phyloP scores from a whole-genome alignment of 1,140 invertebrate genomes.

The Megalopta genalis region DNA sequence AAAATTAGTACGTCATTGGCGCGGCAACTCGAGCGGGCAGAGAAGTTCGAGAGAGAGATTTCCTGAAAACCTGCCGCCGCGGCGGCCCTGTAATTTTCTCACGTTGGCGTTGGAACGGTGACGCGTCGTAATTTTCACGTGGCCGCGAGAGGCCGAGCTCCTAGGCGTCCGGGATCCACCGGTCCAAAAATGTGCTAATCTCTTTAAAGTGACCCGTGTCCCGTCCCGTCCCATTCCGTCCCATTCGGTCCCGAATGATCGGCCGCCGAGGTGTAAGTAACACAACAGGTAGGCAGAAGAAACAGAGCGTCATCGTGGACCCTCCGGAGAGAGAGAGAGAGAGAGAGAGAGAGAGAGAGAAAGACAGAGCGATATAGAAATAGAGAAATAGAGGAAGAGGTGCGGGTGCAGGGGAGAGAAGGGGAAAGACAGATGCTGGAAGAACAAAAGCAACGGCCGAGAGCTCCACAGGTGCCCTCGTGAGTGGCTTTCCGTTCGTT shows the following conservation, averaged over 20 bases:
- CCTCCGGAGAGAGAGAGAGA: not conserved
- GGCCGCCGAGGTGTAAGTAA: slow-evolving; percentile 56
- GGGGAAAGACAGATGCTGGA: slow-evolving; percentile 32
- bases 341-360: no score
- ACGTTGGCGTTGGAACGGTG: slow-evolving; percentile 54
- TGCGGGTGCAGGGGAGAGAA: not conserved
- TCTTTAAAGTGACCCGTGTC: slow-evolving; percentile 66
- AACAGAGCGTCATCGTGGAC: slow-evolving; percentile 47
- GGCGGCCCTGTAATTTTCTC: slow-evolving; percentile 66
- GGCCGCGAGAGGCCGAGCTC: slow-evolving; percentile 27
- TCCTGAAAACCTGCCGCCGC: slow-evolving; percentile 31
- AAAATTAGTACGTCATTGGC: slow-evolving; percentile 8
- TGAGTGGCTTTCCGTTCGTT: slow-evolving; percentile 59
- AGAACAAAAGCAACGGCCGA: slow-evolving; percentile 67
- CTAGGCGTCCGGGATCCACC: slow-evolving; percentile 18
- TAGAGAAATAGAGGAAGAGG: no score
- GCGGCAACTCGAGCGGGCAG: not conserved
- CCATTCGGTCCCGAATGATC: slow-evolving; percentile 48
- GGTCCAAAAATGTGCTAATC: slow-evolving; percentile 68
- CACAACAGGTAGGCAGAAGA: slow-evolving; percentile 67
- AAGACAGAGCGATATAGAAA: no score
- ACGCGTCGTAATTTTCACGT: slow-evolving; percentile 60
- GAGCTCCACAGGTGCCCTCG: slow-evolving; percentile 73
- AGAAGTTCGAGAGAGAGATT: not conserved
- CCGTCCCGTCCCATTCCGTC: not conserved